Evolutionary conservation across 2,113 vertebrate genomes (phyloP).

Genomic region (Ivindomyrus marchei): DNA sequence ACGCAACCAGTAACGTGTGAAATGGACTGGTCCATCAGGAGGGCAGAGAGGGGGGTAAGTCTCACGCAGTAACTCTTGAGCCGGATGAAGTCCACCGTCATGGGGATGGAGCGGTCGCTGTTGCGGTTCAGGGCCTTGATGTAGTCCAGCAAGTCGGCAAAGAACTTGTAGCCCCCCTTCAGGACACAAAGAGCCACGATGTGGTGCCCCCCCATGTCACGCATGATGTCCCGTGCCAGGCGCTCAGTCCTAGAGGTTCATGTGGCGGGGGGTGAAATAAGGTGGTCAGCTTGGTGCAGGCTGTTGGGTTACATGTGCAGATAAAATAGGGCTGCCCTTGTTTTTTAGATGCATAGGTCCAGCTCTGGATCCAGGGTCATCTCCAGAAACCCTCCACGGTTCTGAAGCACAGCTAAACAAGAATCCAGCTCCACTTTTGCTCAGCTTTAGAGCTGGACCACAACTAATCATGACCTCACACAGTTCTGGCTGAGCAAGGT

Average conservation of each 20-base stretch:
- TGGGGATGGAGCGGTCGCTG: slow-evolving; percentile 92
- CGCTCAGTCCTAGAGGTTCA: slow-evolving; percentile 78
- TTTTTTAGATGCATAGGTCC: not conserved
- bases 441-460: not conserved
- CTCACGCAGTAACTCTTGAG: slow-evolving; percentile 98
- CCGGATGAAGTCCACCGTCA: slow-evolving; percentile 98
- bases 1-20: not conserved
- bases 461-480: not conserved
- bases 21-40: not conserved
- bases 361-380: not conserved
- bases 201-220: slow-evolving; percentile 94
- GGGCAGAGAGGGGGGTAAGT: not conserved
- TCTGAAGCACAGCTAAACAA: not conserved
- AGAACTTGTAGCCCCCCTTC: slow-evolving; percentile 98
- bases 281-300: slow-evolving; percentile 24
- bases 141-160: slow-evolving; percentile 94
- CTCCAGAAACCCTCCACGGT: not conserved
- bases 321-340: not conserved
- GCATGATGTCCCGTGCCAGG: slow-evolving; percentile 92
- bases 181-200: slow-evolving; percentile 96
- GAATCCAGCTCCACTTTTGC: not conserved
- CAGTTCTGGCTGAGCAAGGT: slow-evolving; percentile 11
- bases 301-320: slow-evolving; percentile 28
- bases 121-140: slow-evolving; percentile 98
- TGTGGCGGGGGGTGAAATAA: not conserved